phyloP scores from a whole-genome alignment of 2,113 vertebrate species.

The Plestiodon gilberti region DNA sequence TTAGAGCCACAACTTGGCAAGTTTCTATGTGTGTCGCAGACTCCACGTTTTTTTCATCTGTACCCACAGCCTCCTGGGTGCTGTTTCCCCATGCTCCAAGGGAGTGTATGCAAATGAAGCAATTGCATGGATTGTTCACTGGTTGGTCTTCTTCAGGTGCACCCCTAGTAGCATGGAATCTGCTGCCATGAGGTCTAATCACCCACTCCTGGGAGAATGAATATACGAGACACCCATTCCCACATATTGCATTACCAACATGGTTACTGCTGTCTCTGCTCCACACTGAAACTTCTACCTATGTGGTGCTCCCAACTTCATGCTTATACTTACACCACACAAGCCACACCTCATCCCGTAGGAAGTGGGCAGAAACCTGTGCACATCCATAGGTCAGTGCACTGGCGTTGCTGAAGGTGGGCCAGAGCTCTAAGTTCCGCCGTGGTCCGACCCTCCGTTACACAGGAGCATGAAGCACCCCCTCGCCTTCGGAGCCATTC shows the following conservation, averaged over 20 bases:
- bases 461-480: too few species aligned
- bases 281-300: not conserved
- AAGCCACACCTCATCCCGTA: not conserved
- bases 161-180: not conserved
- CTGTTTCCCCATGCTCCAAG: not conserved
- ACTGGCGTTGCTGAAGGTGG: too few species aligned
- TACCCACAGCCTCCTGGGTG: not conserved
- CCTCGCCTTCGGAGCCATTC: too few species aligned
- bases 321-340: too few species aligned
- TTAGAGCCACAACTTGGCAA: not conserved
- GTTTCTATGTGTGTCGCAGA: not conserved
- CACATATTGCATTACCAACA: not conserved
- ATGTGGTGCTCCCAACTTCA: not conserved
- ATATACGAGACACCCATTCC: not conserved
- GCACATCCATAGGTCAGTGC: too few species aligned
- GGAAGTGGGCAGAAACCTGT: not conserved
- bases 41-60: not conserved
- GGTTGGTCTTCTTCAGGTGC: not conserved
- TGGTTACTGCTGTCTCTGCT: not conserved
- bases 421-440: too few species aligned
- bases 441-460: too few species aligned
- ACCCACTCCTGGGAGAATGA: too few species aligned
- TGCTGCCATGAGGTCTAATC: not conserved
- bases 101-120: not conserved
- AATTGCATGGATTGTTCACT: not conserved